Base-by-base conservation (phyloP, 2,797 vertebrate genomes). In the Poecilia wingei region DNA sequence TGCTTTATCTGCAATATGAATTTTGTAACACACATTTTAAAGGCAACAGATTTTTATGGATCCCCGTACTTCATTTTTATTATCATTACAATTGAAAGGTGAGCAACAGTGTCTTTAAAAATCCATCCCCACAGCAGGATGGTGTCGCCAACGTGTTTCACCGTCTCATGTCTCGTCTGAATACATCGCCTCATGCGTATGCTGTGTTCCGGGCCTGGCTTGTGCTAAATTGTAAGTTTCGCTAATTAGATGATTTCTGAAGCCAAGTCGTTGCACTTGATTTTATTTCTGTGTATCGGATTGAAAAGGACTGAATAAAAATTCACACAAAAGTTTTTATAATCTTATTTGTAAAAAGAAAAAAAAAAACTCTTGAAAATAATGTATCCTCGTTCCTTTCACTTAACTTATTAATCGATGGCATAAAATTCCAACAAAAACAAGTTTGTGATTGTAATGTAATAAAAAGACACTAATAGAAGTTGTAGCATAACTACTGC, bases 1-100 rank as follows among this genome's bases (percentile, higher is more conserved):
- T 82, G 82, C 80, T 88, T 88, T 84, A 90, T 88, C 87, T 87
- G 82, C 81, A 84, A 28, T 90, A 83, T 85, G 66, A 90, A 87
- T 90, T 84, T 64, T 49, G 72, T 78, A 78, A 81, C 68, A 79
- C 71, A 69, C 85, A 82, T 82, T 79, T 81, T 80, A 36, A 83
- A 84, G 64, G 82, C 59, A 55, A 75, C 76, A 71, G 77, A 85
- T 88, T 88, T 73, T 78, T 80, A 64, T 78, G 82, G 84, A 90
- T 85, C 79, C 76, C 59, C 59, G 18, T 31, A 75, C 74, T 77
- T 78, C 78, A 78, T 61, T 79, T 88, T 87, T 81, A 89, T 86
- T 85, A 86, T 81, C 73, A 85, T 88, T 82, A 86, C 90, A 79
- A 85, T 88, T 88, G 83, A 75, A 53, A 76, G 74, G 77, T 83